Percentiles rank a stretch among this genome's conserved stretches.
phyloP scores from a whole-genome alignment of 2,113 vertebrate genomes.

The Chloroceryle aenea region DNA sequence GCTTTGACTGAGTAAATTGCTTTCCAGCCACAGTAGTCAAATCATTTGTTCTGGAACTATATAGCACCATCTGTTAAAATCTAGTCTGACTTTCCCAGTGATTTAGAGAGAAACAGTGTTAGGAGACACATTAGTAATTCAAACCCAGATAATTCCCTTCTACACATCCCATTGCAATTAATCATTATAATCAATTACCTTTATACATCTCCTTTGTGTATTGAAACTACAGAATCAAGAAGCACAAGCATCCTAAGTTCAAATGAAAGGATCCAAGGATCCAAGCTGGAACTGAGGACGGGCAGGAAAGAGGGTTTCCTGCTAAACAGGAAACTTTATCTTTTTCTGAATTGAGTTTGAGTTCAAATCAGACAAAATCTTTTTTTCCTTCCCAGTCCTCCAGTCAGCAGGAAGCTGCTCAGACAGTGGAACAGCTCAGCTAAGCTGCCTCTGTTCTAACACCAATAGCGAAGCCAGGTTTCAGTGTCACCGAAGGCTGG shows the following conservation, averaged over 20 bases:
- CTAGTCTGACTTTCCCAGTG: background rate
- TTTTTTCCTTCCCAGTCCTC: background rate
- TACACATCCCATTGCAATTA: background rate
- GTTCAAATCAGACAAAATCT: background rate
- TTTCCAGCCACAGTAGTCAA: background rate
- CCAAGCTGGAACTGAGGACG: background rate
- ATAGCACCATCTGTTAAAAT: background rate
- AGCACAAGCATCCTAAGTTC: background rate
- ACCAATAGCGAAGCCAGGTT: background rate
- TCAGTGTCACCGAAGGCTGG: background rate
- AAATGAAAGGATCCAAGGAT: background rate
- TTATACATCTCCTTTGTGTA: background rate
- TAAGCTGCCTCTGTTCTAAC: background rate
- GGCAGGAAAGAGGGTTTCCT: conserved; percentile 6
- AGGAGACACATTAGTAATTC: background rate
- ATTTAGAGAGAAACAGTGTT: background rate
- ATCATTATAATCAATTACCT: background rate
- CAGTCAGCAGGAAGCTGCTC: conserved; percentile 15
- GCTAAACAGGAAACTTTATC: background rate
- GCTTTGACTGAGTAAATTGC: background rate
- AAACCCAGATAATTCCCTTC: background rate
- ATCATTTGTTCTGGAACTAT: background rate
- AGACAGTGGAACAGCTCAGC: background rate
- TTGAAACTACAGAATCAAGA: background rate
- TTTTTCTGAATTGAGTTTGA: background rate